A percentile compares a stretch with the other conserved stretches of the same genome.
phyloP scores from a whole-genome alignment of 1,140 invertebrate genomes.

The Aphelenchoides avenae region DNA sequence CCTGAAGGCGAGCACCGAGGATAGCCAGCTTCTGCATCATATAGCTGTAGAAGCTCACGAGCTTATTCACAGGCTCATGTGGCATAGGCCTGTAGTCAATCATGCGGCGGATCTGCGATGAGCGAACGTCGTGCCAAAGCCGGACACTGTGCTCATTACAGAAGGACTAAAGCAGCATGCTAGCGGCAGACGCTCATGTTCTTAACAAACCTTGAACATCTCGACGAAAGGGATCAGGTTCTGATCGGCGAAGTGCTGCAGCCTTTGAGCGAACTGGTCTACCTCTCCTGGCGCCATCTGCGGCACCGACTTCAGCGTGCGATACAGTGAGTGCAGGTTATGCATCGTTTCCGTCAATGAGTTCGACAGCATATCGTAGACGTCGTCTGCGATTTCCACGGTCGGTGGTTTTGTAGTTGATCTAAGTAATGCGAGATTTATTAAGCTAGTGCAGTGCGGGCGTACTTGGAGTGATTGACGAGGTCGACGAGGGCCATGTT shows the following conservation, averaged over 20 bases:
- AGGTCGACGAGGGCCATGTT: slow-evolving; percentile 55
- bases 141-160: slow-evolving; percentile 51
- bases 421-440: slow-evolving; percentile 22
- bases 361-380: slow-evolving; percentile 27
- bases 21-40: slow-evolving; percentile 58
- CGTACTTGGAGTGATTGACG: slow-evolving; percentile 46
- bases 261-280: slow-evolving; percentile 24
- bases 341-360: slow-evolving; percentile 37
- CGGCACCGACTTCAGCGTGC: slow-evolving; percentile 26
- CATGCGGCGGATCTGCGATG: slow-evolving; percentile 50
- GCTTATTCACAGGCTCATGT: slow-evolving; percentile 35
- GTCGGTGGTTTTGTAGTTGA: slow-evolving; percentile 36
- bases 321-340: slow-evolving; percentile 31
- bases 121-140: slow-evolving; percentile 49
- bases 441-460: background rate
- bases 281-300: slow-evolving; percentile 37
- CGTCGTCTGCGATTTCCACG: slow-evolving; percentile 29
- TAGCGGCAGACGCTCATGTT: too few relatives aligned
- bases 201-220: slow-evolving; percentile 45
- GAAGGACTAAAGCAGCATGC: slow-evolving; percentile 51
- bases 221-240: slow-evolving; percentile 54
- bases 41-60: slow-evolving; percentile 51
- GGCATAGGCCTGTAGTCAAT: slow-evolving; percentile 46
- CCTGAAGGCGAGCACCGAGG: slow-evolving; percentile 51
- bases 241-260: slow-evolving; percentile 39